phyloP scores from a whole-genome alignment of 2,888 invertebrate species.

The Lithophane ornitopus region DNA sequence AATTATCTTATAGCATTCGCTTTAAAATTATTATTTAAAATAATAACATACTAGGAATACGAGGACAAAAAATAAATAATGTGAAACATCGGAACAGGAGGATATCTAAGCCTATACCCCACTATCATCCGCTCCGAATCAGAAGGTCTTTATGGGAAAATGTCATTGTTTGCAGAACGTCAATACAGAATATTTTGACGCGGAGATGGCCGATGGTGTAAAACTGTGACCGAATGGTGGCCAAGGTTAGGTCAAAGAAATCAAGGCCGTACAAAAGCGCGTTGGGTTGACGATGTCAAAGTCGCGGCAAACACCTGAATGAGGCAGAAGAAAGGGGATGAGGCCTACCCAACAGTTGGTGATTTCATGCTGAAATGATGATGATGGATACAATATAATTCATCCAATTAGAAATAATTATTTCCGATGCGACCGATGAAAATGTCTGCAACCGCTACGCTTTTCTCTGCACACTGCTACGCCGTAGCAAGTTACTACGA shows the following conservation, averaged over 20 bases:
- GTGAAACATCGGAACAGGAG: not conserved
- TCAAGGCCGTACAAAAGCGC: not conserved
- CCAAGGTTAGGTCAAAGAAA: not conserved
- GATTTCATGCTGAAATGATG: not conserved
- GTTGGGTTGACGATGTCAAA: not conserved
- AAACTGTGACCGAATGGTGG: not conserved
- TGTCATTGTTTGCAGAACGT: too few species aligned
- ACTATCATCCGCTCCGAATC: too few species aligned
- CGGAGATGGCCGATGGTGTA: not conserved
- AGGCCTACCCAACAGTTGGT: not conserved
- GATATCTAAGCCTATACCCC: too few species aligned
- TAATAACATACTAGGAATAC: not conserved
- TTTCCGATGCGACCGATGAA: not conserved
- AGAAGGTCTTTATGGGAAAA: too few species aligned
- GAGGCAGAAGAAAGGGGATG: not conserved
- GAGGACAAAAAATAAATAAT: not conserved
- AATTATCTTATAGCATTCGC: not conserved
- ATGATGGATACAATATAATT: too few species aligned
- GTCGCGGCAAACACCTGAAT: not conserved
- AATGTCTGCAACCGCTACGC: not conserved
- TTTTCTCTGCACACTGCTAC: slow-evolving; percentile 23
- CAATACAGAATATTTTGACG: not conserved
- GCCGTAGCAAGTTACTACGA: slow-evolving; percentile 45
- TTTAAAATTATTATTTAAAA: not conserved
- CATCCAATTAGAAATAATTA: not conserved